phyloP scores from a whole-genome alignment of 64 coral and sea anemone species.

The Montipora efflorescens region DNA sequence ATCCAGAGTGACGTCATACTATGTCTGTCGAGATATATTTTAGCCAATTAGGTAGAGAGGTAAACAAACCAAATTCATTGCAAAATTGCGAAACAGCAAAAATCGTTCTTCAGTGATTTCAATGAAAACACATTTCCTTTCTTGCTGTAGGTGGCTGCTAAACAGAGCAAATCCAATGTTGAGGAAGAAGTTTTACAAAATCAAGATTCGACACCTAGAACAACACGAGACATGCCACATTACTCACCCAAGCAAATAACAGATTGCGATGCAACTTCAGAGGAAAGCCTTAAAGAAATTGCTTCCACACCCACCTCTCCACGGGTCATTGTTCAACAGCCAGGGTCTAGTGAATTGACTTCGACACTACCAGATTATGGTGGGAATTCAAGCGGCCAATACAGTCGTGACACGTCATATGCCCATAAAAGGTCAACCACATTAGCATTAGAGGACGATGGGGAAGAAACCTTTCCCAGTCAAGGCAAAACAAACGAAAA shows the following conservation, averaged over 20 bases:
- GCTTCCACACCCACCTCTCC: constrained; percentile 24
- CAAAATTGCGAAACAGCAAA: no score
- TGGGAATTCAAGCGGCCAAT: neutral
- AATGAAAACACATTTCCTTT: neutral
- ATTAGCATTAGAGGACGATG: neutral
- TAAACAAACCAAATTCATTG: no score
- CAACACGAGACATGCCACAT: neutral
- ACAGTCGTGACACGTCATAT: neutral
- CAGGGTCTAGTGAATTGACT: neutral
- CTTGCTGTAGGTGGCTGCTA: constrained; percentile 15
- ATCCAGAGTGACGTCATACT: no score
- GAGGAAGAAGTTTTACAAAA: neutral
- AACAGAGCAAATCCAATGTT: neutral
- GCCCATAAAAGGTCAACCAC: neutral
- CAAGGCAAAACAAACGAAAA: constrained; percentile 5
- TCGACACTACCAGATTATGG: neutral
- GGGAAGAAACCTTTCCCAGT: neutral
- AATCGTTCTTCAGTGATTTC: no score
- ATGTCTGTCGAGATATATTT: no score
- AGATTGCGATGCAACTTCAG: constrained; percentile 2
- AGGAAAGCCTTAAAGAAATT: constrained; percentile 34
- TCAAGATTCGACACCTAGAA: neutral
- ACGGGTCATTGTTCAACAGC: constrained; percentile 3
- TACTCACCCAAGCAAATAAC: neutral
- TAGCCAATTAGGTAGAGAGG: no score